These are phyloP conservation scores for Ectemnius lituratus DNA, from an alignment of 2,888 invertebrate species.

Conservation along the genomic window DNA sequence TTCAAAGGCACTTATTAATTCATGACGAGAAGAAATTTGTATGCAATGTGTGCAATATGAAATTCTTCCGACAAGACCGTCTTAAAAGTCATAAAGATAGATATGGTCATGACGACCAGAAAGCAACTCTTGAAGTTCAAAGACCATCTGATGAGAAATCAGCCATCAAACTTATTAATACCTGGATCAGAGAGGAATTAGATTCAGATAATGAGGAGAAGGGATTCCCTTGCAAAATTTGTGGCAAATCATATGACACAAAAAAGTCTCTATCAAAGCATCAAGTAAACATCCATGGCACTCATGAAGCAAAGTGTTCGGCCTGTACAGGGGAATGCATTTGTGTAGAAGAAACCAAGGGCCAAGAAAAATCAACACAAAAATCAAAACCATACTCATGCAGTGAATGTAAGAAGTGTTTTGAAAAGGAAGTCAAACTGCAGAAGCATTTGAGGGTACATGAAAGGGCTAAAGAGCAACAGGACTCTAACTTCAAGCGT, in stretches of 20 bases:
- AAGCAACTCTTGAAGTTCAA: slow-evolving; percentile 46
- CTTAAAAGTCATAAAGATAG: slow-evolving; percentile 62
- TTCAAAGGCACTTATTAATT: slow-evolving; percentile 55
- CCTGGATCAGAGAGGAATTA: slow-evolving; percentile 69
- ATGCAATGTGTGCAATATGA: slow-evolving; percentile 67
- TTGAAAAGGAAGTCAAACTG: slow-evolving; percentile 66
- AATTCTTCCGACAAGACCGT: slow-evolving; percentile 62
- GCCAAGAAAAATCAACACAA: slow-evolving; percentile 39
- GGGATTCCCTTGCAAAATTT: slow-evolving; percentile 65
- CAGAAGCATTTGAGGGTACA: slow-evolving; percentile 67
- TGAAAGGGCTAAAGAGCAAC: slow-evolving; percentile 64
- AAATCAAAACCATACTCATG: slow-evolving; percentile 61
- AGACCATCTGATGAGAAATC: slow-evolving; percentile 66
- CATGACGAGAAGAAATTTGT: slow-evolving; percentile 60
- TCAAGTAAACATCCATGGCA: slow-evolving; percentile 56
- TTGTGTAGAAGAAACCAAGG: slow-evolving; percentile 49
- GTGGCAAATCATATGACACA: slow-evolving; percentile 69
- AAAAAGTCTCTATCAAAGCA: slow-evolving; percentile 69
- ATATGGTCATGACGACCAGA: slow-evolving; percentile 57
- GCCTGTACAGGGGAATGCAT: slow-evolving; percentile 48
- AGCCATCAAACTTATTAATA: slow-evolving; percentile 69
- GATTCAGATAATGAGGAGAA: slow-evolving; percentile 68
- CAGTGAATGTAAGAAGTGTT: slow-evolving; percentile 65
- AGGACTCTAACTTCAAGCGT: slow-evolving; percentile 69
- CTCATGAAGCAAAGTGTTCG: slow-evolving; percentile 31